Conservation (phyloP, 2,113 vertebrate genomes). For the Uria lomvia region DNA sequence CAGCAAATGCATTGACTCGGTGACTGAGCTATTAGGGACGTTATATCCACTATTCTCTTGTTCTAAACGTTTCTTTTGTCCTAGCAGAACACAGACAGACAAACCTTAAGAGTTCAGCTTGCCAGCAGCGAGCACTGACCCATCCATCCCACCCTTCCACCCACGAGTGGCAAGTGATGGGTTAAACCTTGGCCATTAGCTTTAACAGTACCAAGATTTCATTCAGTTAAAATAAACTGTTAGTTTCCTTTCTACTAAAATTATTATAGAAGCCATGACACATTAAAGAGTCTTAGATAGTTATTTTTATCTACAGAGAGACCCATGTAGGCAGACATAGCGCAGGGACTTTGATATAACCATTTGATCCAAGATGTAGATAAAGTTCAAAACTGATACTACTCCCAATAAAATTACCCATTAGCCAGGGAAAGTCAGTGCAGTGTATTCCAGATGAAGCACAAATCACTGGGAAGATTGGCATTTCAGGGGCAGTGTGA, state of each 20-base stretch:
- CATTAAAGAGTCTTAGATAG: not conserved
- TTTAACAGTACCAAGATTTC: not conserved
- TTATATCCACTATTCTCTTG: not conserved
- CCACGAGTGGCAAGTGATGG: rapidly evolving
- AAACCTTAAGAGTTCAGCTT: not conserved
- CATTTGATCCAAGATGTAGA: not conserved
- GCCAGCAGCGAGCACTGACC: not conserved
- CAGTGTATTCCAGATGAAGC: not conserved
- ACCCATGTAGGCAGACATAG: not conserved
- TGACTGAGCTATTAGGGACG: not conserved
- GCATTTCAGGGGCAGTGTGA: not conserved
- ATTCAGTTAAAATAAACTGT: not conserved
- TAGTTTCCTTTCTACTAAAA: not conserved
- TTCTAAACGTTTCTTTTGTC: not conserved
- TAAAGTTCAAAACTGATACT: not conserved
- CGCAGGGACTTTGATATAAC: not conserved
- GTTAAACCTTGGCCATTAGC: not conserved
- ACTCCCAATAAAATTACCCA: not conserved
- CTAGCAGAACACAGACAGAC: not conserved
- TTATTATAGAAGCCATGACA: not conserved
- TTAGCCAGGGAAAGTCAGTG: not conserved
- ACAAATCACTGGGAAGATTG: not conserved
- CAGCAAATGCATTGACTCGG: not conserved
- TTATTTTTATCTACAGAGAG: not conserved
- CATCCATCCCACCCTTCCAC: not conserved